Base-by-base conservation (phyloP, 1,140 invertebrate genomes). In the Drosophila murphyi region DNA sequence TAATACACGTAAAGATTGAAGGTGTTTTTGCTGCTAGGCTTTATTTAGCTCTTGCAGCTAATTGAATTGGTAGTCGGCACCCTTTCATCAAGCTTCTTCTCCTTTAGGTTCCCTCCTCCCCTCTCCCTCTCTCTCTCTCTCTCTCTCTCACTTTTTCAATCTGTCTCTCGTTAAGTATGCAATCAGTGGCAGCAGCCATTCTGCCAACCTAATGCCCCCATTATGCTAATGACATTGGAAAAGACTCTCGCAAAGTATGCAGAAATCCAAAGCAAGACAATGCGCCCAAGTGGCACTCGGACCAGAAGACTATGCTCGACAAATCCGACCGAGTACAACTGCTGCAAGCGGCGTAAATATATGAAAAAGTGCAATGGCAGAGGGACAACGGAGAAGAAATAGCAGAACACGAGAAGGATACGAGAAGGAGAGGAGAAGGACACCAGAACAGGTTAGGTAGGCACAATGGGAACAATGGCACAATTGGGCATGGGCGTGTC, bases 191-290 rank as follows among this genome's bases (percentile, higher is more conserved):
- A 74, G 10, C 34, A 50, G 31, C 0, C 12, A 5, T 47, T 1
- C 34, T 48, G 50, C 31, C 74, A 75, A 89, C 83, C 83, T 89
- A 88, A 87, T 89, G 85, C 72, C 85, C 83, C 85, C 80, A 88
- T 88, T 88, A 88, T 89, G 83, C 85, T 83, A 88, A 88, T 88
- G 85, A 82, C 80, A 88, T 80, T 79, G 83, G 61, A 77, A 79
- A 71, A 65, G 67, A 65, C 65, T 43, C 34, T 39, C 57, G 52
- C 57, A 74, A n/a, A 43, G 72, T 54, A 51, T 65, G 67, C 75
- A 65, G 20, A 51, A 68, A 72, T 77, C 57, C 57, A 56, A 39
- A 65, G 43, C 59, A 76, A 72, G 61, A 62, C 56, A 80, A 70
- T 52, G 69, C 72, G 50, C 52, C n/a, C 67, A 60, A 76, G 68